Base-by-base conservation (phyloP, 2,888 invertebrate species). In the Drosophila mimica region DNA sequence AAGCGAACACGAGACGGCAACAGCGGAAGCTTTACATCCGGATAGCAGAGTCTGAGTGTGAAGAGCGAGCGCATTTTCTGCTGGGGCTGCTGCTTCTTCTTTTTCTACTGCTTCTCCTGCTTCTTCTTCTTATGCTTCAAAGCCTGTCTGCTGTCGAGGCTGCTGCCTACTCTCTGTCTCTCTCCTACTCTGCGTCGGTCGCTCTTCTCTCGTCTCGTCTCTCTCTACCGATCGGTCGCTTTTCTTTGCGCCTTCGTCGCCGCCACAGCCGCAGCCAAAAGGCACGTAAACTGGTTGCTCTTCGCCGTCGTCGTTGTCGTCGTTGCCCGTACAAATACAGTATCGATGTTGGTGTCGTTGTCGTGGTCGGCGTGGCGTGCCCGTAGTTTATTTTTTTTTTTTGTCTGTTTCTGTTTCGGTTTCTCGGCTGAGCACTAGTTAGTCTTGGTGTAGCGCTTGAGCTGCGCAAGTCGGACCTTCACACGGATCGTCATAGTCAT, bases 241-340 rank as follows among this genome's bases (percentile, higher is more conserved):
- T 82, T 72, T 62, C 71, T 52, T 72, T 82, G 76, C 80, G 79
- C 77, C 82, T 82, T 74, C 70, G 72, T 74, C 70, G 79, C 81
- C 58, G 59, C 70, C 57, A 70, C 69, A 30, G 40, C 77, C 68
- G 67, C 76, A 80, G 86, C 88, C 88, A 90, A 88, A 90, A 84
- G 88, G 90, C 86, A 90, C 88, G 88, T 89, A 89, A 87, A 88
- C 87, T 90, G 87, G 86, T 86, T 88, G 88, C 79, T 70, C 46
- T 46, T 46, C 20, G 20, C 15, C 46, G 20, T 59, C 70, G 68
- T 36, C 46, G 74, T 62, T 66, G 74, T 51, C 34, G 74, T 43
- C 31, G 74, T 72, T 57, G 77, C 79, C 76, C 76, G 76, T 76
- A 76, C 63, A 59, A 57, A 57, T 57, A 52, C 43, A 52, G 63